Base-by-base conservation (phyloP, 2,888 invertebrate species). In the Eurois occulta region DNA sequence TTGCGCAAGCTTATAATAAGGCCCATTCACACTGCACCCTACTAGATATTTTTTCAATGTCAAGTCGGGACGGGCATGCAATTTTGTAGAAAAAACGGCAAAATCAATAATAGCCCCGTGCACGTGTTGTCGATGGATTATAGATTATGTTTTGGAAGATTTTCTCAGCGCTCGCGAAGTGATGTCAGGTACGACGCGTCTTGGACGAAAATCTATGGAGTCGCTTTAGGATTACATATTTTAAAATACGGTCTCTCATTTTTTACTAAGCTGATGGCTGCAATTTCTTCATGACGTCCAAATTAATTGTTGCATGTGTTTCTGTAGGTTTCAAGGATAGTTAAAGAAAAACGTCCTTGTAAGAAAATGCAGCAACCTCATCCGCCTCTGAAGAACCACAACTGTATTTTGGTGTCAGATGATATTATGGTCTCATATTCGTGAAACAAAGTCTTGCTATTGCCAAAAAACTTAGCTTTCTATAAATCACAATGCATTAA, bases 61-160 rank as follows among this genome's bases (percentile, higher is more conserved):
- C 95, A 94, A 93, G 92, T 86, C 90, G 92, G 92, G 94, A 93
- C 94, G 90, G 93, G 91, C 95, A 94, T 96, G 96, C 96, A 96
- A 96, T 96, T 96, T 95, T 93, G 92, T 94, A 94, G 93, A 96
- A 96, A 96, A 96, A 96, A 96, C 95, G 92, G 93, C 95, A 95
- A 96, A 96, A 96, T 96, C 96, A 96, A 96, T 96, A 96, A 96
- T 96, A 93, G 96, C 92, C 87, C 86, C 90, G 94, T 96, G 96
- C 96, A 96, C 96, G 96, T 96, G 96, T 96, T 96, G 94, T 88
- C 94, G 94, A 94, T 93, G 96, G 96, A 96, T 96, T 96, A 96
- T 95, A 96, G 96, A 96, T 96, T 95, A 94, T 94, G 93, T 94
- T 95, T 95, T 93, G 87, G 94, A 94, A 93, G 95, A 95, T 95